A percentile compares a stretch with the other conserved stretches of the same genome.
Evolutionary conservation across 2,888 invertebrate genomes (phyloP).

Genomic region (Catocala nupta): DNA sequence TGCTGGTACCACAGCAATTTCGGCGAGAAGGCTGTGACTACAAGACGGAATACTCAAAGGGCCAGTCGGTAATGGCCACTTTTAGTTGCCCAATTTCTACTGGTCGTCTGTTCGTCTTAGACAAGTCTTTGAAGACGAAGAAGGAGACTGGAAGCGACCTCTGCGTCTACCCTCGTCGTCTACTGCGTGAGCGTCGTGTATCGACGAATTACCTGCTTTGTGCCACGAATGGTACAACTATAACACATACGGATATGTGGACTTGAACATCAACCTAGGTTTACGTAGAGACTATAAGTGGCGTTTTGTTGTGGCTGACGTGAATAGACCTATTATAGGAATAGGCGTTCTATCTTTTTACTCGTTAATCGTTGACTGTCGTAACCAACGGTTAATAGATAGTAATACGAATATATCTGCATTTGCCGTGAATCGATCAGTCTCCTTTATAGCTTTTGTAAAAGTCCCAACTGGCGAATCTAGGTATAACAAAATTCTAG

Average conservation of each 20-base stretch:
- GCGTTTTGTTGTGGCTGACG: slow-evolving; percentile 16
- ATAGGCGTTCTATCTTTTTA: slow-evolving; percentile 12
- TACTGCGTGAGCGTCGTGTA: slow-evolving; percentile 10
- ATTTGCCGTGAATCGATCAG: too few species aligned
- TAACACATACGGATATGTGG: too few species aligned
- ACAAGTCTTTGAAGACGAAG: too few species aligned
- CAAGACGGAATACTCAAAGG: slow-evolving; percentile 14
- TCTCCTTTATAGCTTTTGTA: too few species aligned
- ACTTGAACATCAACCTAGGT: slow-evolving; percentile 12
- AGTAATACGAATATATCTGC: too few species aligned
- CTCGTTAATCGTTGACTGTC: background rate
- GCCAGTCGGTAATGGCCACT: slow-evolving; percentile 24
- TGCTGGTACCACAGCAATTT: slow-evolving; percentile 23
- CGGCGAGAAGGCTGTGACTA: slow-evolving; percentile 20
- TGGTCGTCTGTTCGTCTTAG: too few species aligned
- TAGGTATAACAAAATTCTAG: too few species aligned
- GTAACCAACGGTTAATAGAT: too few species aligned
- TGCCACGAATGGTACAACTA: slow-evolving; percentile 16
- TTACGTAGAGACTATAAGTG: slow-evolving; percentile 11
- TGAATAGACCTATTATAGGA: slow-evolving; percentile 16
- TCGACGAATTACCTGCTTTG: slow-evolving; percentile 4
- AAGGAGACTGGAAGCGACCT: slow-evolving; percentile 17
- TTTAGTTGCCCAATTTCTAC: slow-evolving; percentile 7
- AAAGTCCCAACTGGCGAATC: too few species aligned
- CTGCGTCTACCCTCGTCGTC: slow-evolving; percentile 14